Evolutionary conservation across 2,113 vertebrate genomes (phyloP), one percentile per base, ranked within the genome.

Genomic region (Lanius collurio): DNA sequence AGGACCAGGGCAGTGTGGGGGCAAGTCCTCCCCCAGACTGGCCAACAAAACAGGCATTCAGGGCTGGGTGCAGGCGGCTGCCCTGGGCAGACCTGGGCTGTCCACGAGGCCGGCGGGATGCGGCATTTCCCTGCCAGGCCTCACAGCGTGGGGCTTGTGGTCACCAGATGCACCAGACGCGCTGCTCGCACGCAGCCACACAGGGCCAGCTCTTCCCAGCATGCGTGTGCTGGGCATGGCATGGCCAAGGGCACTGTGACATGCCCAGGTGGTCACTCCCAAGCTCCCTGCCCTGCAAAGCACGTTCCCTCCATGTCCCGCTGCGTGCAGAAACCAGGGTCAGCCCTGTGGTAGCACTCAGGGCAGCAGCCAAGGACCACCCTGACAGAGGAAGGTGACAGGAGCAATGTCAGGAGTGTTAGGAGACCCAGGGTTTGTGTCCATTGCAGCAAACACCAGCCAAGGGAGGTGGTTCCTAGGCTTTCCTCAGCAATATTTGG

Each of bases 11-110:
- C 82, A 17, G 24, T 0, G 11, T 0, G 17, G 83, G 89, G 93
- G 47, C 56, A 9, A 50, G 27, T 42, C 75, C 75, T 90, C 78
- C 91, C 85, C 75, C 85, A 31, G 82, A 5, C 23, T 3, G 1
- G 63, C 89, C 91, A 76, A 95, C 96, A 96, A 68, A 79, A 77
- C 28, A 2, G 56, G 82, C 94, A 89, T 96, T 96, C 16, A 97
- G 77, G 65, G 87, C 79, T 1, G 35, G 57, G 88, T 10, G 78
- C 15, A 0, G 73, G 87, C 1, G 13, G 73, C 93, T 67, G 90
- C 83, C 88, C 87, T 1, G 2, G 64, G 71, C 92, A 91, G 87
- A 37, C n/a, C 82, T 9, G n/a, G 56, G 91, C n/a, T 3, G 2
- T 44, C 57, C 3, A 4, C 1, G 4, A 8, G 47, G 91, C 73